A percentile compares a stretch with the other conserved stretches of the same genome.
phyloP scores from a whole-genome alignment of 2,797 vertebrate species.

The Macrochelys suwanniensis region DNA sequence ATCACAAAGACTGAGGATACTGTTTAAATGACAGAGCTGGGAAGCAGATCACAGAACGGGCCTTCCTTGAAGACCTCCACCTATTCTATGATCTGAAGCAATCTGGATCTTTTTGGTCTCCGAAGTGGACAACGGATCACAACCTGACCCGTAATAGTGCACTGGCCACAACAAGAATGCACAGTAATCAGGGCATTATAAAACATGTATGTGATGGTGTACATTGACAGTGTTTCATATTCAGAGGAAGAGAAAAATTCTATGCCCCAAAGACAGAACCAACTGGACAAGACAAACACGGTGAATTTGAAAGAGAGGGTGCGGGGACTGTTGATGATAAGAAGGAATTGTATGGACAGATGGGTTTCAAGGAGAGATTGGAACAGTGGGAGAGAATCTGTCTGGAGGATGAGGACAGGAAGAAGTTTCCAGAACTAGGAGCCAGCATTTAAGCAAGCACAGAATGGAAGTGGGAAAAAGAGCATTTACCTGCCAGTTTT shows the following conservation, averaged over 20 bases:
- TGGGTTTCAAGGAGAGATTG: constrained; percentile 20
- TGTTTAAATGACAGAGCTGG: no score
- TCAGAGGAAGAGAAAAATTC: constrained; percentile 4
- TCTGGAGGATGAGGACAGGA: not conserved
- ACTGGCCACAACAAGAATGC: not conserved
- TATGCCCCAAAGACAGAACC: not conserved
- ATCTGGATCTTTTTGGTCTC: no score
- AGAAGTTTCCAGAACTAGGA: constrained; percentile 9
- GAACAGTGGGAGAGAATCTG: constrained; percentile 8
- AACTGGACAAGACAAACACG: constrained; percentile 15
- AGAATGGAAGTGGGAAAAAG: not conserved
- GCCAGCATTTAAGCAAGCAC: not conserved
- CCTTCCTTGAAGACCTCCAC: no score
- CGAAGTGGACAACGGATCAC: no score
- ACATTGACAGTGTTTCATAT: not conserved
- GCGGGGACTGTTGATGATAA: not conserved
- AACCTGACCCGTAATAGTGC: no score
- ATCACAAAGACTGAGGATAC: no score
- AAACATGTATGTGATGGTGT: constrained; percentile 45
- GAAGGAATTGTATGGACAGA: constrained; percentile 4
- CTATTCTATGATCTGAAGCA: no score
- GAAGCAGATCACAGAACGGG: no score
- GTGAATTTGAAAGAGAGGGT: constrained; percentile 16
- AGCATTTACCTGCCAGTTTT: not conserved
- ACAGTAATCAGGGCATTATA: constrained; percentile 55